Evolutionary conservation across 2,113 vertebrate species (phyloP), one percentile per base, ranked within the genome.

Genomic region (Mormoops blainvillei): DNA sequence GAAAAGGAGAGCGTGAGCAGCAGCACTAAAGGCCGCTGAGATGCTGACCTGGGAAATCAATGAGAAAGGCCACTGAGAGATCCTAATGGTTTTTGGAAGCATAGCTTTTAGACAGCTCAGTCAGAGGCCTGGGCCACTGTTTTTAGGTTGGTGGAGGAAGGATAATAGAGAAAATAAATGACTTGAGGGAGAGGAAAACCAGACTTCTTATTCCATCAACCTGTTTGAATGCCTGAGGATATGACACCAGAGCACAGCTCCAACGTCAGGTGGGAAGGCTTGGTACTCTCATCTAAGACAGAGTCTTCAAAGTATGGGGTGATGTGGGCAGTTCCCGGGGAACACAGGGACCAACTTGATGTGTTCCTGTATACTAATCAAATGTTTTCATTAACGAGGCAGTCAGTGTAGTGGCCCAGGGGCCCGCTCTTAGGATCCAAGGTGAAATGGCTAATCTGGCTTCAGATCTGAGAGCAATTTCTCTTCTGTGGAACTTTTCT

Each of bases 391-490:
- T 45, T 31, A 65, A 0, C 4, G 36, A 11, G 56, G 33, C 14
- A 52, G 31, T n/a, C 15, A 50, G 8, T 22, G 38, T 11, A 4
- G 18, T 48, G 45, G 38, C 63, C 13, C 4, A 22, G 52, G 26
- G 50, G 5, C 8, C 61, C 61, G 31, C 13, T 81, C 50, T 81
- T 41, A 85, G 43, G 38, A 31, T 82, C 58, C 82, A 78, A 74
- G 38, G 71, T 3, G 48, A 88, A 38, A 54, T 38, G 52, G 91
- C 33, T 54, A 70, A 50, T 85, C 70, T 90, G 24, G 10, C 26
- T 93, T 95, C 84, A 85, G 58, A 92, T 26, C 19, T 56, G 22
- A 92, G 80, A 89, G 9, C 10, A 74, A 26, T 56, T 65, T 78
- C 67, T 93, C 56, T 91, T 22, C 48, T 11, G 5, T 20, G 41